Evolutionary conservation across 92 coral and sea anemone species (phyloP), one percentile per base, ranked within the genome.

Genomic region (Phenganax subtilis): DNA sequence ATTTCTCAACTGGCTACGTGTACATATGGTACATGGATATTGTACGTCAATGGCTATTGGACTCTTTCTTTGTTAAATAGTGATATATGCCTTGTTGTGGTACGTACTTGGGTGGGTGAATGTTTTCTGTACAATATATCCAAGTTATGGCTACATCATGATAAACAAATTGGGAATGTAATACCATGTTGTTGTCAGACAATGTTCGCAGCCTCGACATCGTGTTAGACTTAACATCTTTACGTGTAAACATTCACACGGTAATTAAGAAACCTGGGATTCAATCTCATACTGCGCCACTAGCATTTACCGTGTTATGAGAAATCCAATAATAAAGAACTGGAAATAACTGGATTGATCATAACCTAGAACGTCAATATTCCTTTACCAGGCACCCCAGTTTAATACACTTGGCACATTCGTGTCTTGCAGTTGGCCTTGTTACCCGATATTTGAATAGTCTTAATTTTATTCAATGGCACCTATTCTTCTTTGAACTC

Each of bases 261-360:
- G 70, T 25, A 64, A 8, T 64, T 64, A 64, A 8, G 70, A 16
- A 25, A 20, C 30, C 37, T 8, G 30, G 10, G 30, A 28, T 61
- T 16, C 20, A 59, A 59, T 59, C 65, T 59, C 17, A 10, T 0
- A 25, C 17, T 17, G 70, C 70, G 70, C 27, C 70, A 64, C 37
- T 20, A n/a, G 30, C 70, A n/a, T n/a, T 64, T 64, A 8, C 3
- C 70, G 8, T 64, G 37, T 64, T 64, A 64, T 28, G 70, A 11
- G 37, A 28, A 64, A 64, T 28, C 70, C 70, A 64, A 8, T 64
- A 10, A 14, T 59, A 59, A 37, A 37, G 17, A 14, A 59, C 17
- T 59, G 7, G 65, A 64, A 25, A 30, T 64, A 59, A 59, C 65
- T 59, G 65, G 70, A 64, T 64, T 64, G 70, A 28, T 64, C 30